Evolutionary conservation across 2,113 vertebrate genomes (phyloP).

Genomic region (Eurypyga helias): DNA sequence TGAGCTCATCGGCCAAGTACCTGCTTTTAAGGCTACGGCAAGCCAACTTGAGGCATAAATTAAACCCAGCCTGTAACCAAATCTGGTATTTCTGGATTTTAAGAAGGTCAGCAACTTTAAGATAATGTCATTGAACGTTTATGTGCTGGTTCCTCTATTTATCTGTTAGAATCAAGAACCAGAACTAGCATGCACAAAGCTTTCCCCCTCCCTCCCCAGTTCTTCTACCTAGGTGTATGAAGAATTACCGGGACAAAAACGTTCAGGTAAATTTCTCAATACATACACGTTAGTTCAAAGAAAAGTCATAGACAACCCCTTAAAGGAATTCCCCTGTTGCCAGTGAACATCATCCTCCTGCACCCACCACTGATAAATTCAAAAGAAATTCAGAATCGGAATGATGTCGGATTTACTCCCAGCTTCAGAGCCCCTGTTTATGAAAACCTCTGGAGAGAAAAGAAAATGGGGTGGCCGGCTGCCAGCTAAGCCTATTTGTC

Average conservation of each 20-base stretch:
- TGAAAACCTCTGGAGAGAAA: constrained; percentile 1
- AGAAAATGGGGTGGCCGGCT: background rate
- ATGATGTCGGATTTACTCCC: background rate
- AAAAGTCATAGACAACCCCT: background rate
- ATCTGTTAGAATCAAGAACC: background rate
- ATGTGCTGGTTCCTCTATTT: background rate
- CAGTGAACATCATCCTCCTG: background rate
- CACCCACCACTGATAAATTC: background rate
- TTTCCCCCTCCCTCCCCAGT: background rate
- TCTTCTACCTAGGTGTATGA: background rate
- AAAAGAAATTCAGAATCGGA: constrained; percentile 8
- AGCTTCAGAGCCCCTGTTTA: constrained; percentile 16
- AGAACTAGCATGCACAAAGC: background rate
- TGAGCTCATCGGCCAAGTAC: fast-evolving
- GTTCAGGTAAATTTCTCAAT: background rate
- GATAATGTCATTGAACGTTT: background rate
- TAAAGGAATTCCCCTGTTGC: background rate
- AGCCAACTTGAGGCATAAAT: background rate
- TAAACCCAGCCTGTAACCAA: background rate
- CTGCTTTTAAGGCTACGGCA: background rate
- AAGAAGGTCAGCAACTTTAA: background rate
- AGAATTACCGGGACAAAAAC: background rate
- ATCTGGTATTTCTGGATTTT: background rate
- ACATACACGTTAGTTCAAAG: background rate
- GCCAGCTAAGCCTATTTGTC: constrained; percentile 17